These are phyloP conservation scores for Patella ulyssiponensis DNA, from an alignment of 2,888 invertebrate genomes.

Conservation along the genomic window DNA sequence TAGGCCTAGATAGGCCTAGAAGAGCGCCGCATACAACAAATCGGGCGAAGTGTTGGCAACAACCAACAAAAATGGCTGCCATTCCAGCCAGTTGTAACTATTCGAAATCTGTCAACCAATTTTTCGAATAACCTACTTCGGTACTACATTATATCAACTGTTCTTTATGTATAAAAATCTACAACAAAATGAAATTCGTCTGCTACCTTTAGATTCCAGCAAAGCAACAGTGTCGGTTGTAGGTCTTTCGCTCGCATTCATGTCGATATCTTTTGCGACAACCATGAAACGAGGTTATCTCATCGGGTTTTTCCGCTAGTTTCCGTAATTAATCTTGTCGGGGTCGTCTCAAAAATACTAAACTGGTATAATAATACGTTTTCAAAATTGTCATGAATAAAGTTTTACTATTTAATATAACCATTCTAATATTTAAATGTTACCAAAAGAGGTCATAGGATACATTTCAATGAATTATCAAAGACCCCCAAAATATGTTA, in stretches of 20 bases:
- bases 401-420: too few species aligned
- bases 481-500: too few species aligned
- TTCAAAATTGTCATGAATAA: too few species aligned
- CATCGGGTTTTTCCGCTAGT: constrained; percentile 31
- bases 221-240: constrained; percentile 47
- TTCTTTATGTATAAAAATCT: background rate
- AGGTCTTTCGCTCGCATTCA: constrained; percentile 56
- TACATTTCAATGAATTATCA: too few species aligned
- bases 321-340: constrained; percentile 20
- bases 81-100: background rate
- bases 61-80: too few species aligned
- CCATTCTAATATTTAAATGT: too few species aligned
- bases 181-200: constrained; percentile 12
- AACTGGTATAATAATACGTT: too few species aligned
- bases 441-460: too few species aligned
- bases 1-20: too few species aligned
- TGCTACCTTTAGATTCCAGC: constrained; percentile 35
- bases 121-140: background rate
- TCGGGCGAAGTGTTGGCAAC: too few species aligned
- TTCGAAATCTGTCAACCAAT: background rate
- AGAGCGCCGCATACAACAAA: too few species aligned
- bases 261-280: constrained; percentile 61
- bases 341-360: background rate
- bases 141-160: background rate
- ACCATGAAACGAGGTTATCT: constrained; percentile 35